These are phyloP conservation scores for Palythoa caribaeorum DNA, from an alignment of 92 coral and sea anemone genomes.

Conservation along the genomic window DNA sequence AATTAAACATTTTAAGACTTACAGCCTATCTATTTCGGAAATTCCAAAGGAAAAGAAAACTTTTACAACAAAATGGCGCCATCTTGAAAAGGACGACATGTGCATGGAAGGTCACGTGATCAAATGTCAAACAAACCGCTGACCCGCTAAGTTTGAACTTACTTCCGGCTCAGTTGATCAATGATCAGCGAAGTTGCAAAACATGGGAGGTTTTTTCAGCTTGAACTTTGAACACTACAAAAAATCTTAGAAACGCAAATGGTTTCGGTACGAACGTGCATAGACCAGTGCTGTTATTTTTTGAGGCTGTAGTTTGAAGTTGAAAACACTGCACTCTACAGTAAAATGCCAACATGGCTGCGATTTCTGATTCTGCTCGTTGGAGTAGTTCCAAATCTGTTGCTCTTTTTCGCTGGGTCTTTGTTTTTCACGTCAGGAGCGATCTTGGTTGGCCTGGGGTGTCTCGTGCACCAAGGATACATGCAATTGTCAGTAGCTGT, in stretches of 20 bases:
- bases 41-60: conserved; percentile 10
- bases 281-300: neutral
- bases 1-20: neutral
- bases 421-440: conserved; percentile 14
- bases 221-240: conserved; percentile 28
- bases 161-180: neutral
- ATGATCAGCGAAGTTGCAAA: neutral
- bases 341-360: conserved; percentile 22
- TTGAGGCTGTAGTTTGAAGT: neutral
- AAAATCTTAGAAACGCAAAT: neutral
- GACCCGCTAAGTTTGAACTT: neutral
- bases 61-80: conserved; percentile 48
- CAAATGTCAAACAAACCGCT: conserved; percentile 29
- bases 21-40: neutral
- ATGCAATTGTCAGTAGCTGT: conserved; percentile 13
- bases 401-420: conserved; percentile 28
- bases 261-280: neutral
- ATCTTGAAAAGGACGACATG: conserved; percentile 69
- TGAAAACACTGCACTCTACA: neutral
- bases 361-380: conserved; percentile 27
- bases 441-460: conserved; percentile 6
- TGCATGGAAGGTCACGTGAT: conserved; percentile 73
- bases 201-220: neutral
- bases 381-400: conserved; percentile 21
- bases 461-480: conserved; percentile 30